phyloP scores from a whole-genome alignment of 1,140 invertebrate genomes.

The Panagrolaimus sp. region DNA sequence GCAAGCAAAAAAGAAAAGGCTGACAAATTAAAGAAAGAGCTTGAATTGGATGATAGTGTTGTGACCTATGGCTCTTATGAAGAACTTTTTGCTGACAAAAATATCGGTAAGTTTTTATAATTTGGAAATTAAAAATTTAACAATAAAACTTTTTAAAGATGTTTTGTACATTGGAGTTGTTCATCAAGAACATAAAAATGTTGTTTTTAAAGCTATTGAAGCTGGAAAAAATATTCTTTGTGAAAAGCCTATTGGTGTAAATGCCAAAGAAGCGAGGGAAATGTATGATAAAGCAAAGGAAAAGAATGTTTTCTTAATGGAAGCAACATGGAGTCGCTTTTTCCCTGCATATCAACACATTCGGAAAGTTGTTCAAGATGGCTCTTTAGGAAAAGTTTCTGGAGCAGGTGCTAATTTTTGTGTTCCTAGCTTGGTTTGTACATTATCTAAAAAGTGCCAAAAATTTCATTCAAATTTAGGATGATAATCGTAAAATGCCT shows the following conservation, averaged over 20 bases:
- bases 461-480: too few relatives aligned
- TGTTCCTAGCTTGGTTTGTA: too few relatives aligned
- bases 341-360: constrained; percentile 24
- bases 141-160: constrained; percentile 64
- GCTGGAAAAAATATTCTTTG: constrained; percentile 74
- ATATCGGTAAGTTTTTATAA: constrained; percentile 68
- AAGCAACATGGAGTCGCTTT: constrained; percentile 59
- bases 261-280: constrained; percentile 62
- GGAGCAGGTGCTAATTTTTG: too few relatives aligned
- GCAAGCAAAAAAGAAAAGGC: constrained; percentile 69
- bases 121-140: neutral
- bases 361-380: constrained; percentile 17
- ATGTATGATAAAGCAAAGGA: constrained; percentile 58
- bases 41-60: constrained; percentile 63
- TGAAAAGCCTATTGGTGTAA: constrained; percentile 76
- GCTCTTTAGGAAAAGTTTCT: neutral
- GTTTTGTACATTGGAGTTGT: constrained; percentile 72
- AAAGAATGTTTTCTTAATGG: constrained; percentile 71
- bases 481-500: too few relatives aligned
- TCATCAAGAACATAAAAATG: constrained; percentile 67
- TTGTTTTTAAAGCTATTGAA: constrained; percentile 68
- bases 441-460: too few relatives aligned
- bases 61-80: constrained; percentile 72
- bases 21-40: constrained; percentile 69
- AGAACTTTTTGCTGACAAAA: constrained; percentile 68